Evolutionary conservation across 2,113 vertebrate species (phyloP), one percentile per base, ranked within the genome.

Genomic region (Sturnus vulgaris): DNA sequence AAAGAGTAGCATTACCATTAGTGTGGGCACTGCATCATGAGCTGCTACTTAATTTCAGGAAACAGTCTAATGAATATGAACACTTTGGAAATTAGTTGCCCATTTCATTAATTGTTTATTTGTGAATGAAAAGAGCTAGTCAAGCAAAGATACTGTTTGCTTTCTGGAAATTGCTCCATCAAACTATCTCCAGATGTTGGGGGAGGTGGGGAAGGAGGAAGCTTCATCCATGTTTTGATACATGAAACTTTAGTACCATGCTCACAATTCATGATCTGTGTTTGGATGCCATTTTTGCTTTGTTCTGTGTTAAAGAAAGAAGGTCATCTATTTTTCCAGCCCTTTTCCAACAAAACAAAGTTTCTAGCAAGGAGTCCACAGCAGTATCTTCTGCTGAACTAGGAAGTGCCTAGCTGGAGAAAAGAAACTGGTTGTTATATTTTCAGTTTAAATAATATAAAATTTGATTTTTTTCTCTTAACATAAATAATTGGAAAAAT

Each of bases 41-140:
- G 90, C 86, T 97, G 95, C 96, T 97, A 97, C 94, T 97, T 97
- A 98, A 98, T 98, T 97, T 97, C 97, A 98, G 97, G 98, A 98
- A 98, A 96, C 97, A 97, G 91, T 71, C 80, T 98, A 97, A 98
- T 98, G 97, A 97, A 95, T 98, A 96, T 92, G 97, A 98, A 98
- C 97, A 95, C 96, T 97, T 97, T 96, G 93, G 96, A 98, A 98
- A 98, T 98, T 97, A 98, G 96, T 96, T 98, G 88, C 94, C 96
- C 94, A 96, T 97, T 98, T 97, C 92, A 97, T 98, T 98, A 98
- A 97, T 98, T 98, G 98, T 98, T 98, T 98, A 97, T 98, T 97
- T 98, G 92, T 53, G 44, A 98, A 98, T 96, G 95, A 97, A 97
- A 98, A 95, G 95, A 95, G 71, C 96, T 97, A 98, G 95, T 97